Percentiles rank a stretch among this genome's conserved stretches.
Evolutionary conservation across 2,113 vertebrate species (phyloP).

Genomic region (Cyanoramphus novaezelandiae): DNA sequence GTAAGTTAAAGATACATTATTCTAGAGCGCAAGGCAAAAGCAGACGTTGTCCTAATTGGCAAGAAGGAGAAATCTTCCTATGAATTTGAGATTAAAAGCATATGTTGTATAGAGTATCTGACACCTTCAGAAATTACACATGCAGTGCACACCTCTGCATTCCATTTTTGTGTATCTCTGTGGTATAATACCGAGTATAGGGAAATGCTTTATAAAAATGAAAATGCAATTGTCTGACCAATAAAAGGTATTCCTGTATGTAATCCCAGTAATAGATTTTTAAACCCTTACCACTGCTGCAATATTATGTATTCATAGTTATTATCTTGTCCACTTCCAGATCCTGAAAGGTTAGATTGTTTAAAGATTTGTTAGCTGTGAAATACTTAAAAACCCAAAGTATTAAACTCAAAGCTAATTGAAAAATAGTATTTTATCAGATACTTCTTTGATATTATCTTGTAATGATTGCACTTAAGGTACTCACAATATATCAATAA

Average conservation of each 20-base stretch:
- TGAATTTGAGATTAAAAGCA: not conserved
- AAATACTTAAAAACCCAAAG: constrained; percentile 68
- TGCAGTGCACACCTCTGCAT: not conserved
- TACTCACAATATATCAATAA: constrained; percentile 69
- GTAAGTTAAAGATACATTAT: not conserved
- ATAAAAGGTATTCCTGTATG: constrained; percentile 62
- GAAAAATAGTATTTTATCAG: constrained; percentile 73
- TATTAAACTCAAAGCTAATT: constrained; percentile 70
- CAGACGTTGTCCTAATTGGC: not conserved
- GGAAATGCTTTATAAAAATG: constrained; percentile 54
- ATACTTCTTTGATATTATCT: constrained; percentile 66
- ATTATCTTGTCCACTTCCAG: constrained; percentile 77
- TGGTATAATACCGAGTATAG: not conserved
- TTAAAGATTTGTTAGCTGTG: constrained; percentile 77
- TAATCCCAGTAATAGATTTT: constrained; percentile 70
- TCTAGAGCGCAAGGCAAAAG: not conserved
- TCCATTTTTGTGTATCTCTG: constrained; percentile 14
- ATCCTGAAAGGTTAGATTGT: constrained; percentile 73
- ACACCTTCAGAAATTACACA: not conserved
- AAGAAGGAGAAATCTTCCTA: not conserved
- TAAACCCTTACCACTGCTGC: constrained; percentile 61
- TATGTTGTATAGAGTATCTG: not conserved
- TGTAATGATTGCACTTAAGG: constrained; percentile 69
- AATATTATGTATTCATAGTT: constrained; percentile 60
- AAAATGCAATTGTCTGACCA: constrained; percentile 70